A percentile compares a stretch with the other conserved stretches of the same genome.
These are phyloP conservation scores for Venusia cambrica DNA, from an alignment of 2,888 invertebrate species.

Conservation along the genomic window DNA sequence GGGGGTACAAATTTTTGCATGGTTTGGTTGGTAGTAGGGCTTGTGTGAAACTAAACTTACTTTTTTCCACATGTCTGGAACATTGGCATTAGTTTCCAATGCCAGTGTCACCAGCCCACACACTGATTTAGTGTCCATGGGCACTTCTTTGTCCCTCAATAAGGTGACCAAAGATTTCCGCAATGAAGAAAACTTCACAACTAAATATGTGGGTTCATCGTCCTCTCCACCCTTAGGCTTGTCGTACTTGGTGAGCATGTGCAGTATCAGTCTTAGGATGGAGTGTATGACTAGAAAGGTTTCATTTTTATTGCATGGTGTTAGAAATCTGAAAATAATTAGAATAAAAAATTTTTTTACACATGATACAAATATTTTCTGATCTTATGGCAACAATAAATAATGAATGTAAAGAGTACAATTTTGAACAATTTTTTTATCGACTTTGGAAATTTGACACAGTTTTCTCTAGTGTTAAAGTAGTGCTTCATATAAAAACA, in stretches of 20 bases:
- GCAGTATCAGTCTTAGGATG: constrained; percentile 48
- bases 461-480: too few relatives aligned
- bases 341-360: too few relatives aligned
- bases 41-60: constrained; percentile 51
- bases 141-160: constrained; percentile 72
- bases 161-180: constrained; percentile 42
- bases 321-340: constrained; percentile 14
- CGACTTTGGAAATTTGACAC: too few relatives aligned
- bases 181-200: not conserved
- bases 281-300: constrained; percentile 54
- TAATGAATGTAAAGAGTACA: too few relatives aligned
- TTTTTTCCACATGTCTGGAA: constrained; percentile 49
- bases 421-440: too few relatives aligned
- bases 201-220: not conserved
- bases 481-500: too few relatives aligned
- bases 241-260: constrained; percentile 50
- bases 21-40: too few relatives aligned
- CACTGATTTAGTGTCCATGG: constrained; percentile 84
- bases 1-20: too few relatives aligned
- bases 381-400: too few relatives aligned
- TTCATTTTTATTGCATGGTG: constrained; percentile 58
- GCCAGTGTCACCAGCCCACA: constrained; percentile 80
- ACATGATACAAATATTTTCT: too few relatives aligned
- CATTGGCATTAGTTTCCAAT: constrained; percentile 54
- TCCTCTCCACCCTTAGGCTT: not conserved